Base-by-base conservation (phyloP, 2,113 vertebrate genomes). In the Elephas maximus region DNA sequence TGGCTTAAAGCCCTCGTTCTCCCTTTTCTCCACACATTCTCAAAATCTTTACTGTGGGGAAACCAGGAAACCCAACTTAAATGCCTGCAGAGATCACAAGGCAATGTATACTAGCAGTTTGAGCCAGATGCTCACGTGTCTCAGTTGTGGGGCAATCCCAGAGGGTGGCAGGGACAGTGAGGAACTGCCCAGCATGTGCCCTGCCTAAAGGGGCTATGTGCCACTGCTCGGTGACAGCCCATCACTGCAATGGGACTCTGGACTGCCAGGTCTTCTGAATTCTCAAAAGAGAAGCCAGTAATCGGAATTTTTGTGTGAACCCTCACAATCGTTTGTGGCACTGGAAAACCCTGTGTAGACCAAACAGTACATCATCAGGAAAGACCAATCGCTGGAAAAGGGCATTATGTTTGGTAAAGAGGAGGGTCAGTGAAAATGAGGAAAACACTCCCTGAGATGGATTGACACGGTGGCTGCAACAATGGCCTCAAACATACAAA, bases 41-140 rank as follows among this genome's bases (percentile, higher is more conserved):
- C 81, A 14, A 37, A 41, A 45, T 78, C n/a, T 90, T 86, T 45
- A 67, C 15, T 28, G 53, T 45, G 9, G 17, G 15, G 60, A 82
- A 86, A 65, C 63, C n/a, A 77, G 79, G 45, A 14, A n/a, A 45
- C 45, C 26, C 21, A 14, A 23, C 41, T 44, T 62, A 57, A 82
- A 51, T 69, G 15, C 45, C 44, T n/a, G 17, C 23, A 5, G 85
- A 81, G 63, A 53, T 21, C 90, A 77, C 48, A 77, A 20, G 48
- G 26, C 74, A 21, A 44, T 2, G 23, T 10, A 44, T 71, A 45
- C 24, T 44, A 71, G 26, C 37, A 57, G 30, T 21, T 37, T 26
- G 60, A 51, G 23, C 20, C 12, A 37, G 28, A 12, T 30, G 41
- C 26, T 67, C 9, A 26, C 21, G 4, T 0, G 4, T 1, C 1